Evolutionary conservation across 2,797 vertebrate genomes (phyloP).

Genomic region (Gadopsis marmoratus): DNA sequence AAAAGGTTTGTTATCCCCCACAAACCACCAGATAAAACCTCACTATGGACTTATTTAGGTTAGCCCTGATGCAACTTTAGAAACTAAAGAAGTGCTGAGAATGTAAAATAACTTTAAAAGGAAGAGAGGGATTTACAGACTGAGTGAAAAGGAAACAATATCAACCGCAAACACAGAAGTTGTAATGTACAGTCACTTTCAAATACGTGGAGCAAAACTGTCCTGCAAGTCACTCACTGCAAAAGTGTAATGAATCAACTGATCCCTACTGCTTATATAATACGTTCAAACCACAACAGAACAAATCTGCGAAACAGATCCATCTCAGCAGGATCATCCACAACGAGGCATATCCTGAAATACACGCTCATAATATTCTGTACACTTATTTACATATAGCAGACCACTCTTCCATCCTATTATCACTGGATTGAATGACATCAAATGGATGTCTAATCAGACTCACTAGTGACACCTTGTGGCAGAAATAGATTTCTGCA

Average conservation of each 20-base stretch:
- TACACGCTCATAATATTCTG: too few species aligned
- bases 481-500: background rate
- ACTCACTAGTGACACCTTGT: conserved; percentile 30
- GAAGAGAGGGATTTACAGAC: background rate
- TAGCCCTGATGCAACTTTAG: conserved; percentile 13
- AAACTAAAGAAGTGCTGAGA: conserved; percentile 1
- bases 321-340: too few species aligned
- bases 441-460: background rate
- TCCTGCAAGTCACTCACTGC: background rate
- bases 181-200: background rate
- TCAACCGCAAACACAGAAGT: conserved; percentile 29
- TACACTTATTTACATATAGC: background rate
- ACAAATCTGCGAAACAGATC: background rate
- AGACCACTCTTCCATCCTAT: background rate
- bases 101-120: background rate
- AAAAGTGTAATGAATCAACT: background rate
- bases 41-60: background rate
- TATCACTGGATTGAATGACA: background rate
- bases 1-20: background rate
- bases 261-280: background rate
- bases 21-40: background rate
- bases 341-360: too few species aligned
- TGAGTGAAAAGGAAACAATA: background rate
- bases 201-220: background rate
- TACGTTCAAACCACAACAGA: background rate